Evolutionary conservation across 2,113 vertebrate genomes (phyloP).

Genomic region (Corythoichthys haematopterus): DNA sequence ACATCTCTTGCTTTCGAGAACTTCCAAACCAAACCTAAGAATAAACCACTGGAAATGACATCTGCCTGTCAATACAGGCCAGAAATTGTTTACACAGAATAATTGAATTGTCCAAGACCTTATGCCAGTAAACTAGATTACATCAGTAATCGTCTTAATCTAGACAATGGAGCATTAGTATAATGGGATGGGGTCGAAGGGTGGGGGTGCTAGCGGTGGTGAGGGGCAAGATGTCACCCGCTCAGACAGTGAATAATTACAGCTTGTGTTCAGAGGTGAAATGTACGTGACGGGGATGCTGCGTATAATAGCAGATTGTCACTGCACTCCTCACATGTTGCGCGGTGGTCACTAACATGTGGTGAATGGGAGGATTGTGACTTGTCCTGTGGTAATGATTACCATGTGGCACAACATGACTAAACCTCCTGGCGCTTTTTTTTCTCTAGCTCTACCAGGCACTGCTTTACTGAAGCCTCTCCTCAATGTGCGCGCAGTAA

Average conservation of each 20-base stretch:
- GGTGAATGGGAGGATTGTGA: slow-evolving; percentile 63
- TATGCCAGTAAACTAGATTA: slow-evolving; percentile 59
- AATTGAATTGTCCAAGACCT: slow-evolving; percentile 24
- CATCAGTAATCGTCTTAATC: slow-evolving; percentile 51
- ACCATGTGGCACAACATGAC: slow-evolving; percentile 46
- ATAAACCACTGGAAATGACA: slow-evolving; percentile 8
- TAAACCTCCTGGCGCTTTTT: slow-evolving; percentile 36
- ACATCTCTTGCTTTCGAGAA: slow-evolving; percentile 9
- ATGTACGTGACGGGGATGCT: slow-evolving; percentile 21
- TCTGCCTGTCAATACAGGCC: slow-evolving; percentile 17
- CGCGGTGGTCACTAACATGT: slow-evolving; percentile 52
- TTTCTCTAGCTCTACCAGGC: slow-evolving; percentile 22
- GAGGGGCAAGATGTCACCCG: slow-evolving; percentile 38
- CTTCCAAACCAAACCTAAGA: slow-evolving; percentile 39
- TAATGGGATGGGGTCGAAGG: slow-evolving; percentile 15
- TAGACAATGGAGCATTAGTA: slow-evolving; percentile 46
- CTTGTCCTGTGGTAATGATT: slow-evolving; percentile 58
- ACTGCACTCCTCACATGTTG: slow-evolving; percentile 42
- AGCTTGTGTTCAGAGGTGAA: slow-evolving; percentile 41
- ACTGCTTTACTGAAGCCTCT: slow-evolving; percentile 30
- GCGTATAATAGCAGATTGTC: slow-evolving; percentile 52
- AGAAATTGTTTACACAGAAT: slow-evolving; percentile 42
- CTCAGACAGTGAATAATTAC: slow-evolving; percentile 34
- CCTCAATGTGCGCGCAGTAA: slow-evolving; percentile 27
- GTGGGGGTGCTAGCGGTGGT: neutral